These are phyloP conservation scores for Grus americana DNA, from an alignment of 2,113 vertebrate species.

Conservation along the genomic window DNA sequence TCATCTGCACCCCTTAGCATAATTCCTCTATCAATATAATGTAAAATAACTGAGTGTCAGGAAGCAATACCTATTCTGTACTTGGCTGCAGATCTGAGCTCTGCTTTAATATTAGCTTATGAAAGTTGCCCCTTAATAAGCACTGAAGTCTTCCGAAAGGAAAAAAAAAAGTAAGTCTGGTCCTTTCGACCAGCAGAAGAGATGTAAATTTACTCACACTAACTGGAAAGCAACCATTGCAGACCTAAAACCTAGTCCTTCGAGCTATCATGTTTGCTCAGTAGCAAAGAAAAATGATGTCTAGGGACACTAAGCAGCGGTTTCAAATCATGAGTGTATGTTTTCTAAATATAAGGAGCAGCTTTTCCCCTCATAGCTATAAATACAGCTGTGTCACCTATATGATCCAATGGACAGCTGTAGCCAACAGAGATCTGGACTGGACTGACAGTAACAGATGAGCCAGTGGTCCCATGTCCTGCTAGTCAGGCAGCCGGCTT, in stretches of 20 bases:
- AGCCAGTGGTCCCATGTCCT: not conserved
- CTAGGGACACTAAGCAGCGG: not conserved
- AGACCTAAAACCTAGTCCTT: not conserved
- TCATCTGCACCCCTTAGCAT: not conserved
- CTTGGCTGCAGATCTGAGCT: not conserved
- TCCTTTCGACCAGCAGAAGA: not conserved
- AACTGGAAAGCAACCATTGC: not conserved
- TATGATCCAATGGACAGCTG: not conserved
- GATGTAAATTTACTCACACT: constrained; percentile 1
- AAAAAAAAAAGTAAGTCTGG: not conserved
- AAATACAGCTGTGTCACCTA: not conserved
- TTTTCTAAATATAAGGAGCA: not conserved
- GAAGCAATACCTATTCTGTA: not conserved
- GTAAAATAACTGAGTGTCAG: not conserved
- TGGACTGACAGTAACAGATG: not conserved
- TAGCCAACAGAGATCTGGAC: not conserved
- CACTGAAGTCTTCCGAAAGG: not conserved
- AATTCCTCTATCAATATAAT: not conserved
- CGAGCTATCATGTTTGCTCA: not conserved
- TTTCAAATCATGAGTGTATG: not conserved
- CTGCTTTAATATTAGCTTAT: not conserved
- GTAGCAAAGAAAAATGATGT: not conserved
- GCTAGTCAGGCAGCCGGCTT: not conserved
- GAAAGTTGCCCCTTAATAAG: not conserved
- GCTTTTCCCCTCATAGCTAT: not conserved